phyloP scores from a whole-genome alignment of 1,140 invertebrate species.

The Drosophila pandora region DNA sequence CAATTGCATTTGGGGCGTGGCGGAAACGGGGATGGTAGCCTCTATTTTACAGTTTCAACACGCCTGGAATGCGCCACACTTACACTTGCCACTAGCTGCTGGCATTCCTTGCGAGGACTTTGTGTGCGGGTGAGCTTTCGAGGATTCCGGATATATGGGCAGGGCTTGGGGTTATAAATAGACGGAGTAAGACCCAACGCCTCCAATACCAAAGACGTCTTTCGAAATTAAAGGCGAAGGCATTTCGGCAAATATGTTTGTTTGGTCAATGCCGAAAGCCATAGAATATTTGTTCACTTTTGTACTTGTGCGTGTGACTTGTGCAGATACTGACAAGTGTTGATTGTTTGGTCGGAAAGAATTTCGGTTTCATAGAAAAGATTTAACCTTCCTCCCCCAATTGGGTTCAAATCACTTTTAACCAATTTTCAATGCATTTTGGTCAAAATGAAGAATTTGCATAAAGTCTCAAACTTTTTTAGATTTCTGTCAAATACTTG shows the following conservation, averaged over 20 bases:
- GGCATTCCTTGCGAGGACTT: constrained; percentile 41
- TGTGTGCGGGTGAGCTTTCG: constrained; percentile 3
- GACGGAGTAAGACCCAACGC: constrained; percentile 60
- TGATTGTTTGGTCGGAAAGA: constrained; percentile 71
- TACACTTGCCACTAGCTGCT: constrained; percentile 61
- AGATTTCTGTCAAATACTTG: too few species aligned
- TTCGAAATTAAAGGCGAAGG: constrained; percentile 77
- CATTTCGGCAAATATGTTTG: constrained; percentile 71
- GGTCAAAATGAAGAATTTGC: neutral
- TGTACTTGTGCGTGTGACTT: constrained; percentile 17
- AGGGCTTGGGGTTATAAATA: constrained; percentile 63
- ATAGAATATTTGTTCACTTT: constrained; percentile 41
- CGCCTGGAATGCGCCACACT: constrained; percentile 78
- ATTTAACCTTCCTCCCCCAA: constrained; percentile 33
- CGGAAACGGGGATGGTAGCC: constrained; percentile 34
- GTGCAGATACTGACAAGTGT: constrained; percentile 50
- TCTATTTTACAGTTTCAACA: constrained; percentile 78
- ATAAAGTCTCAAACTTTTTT: neutral
- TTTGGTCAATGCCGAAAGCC: constrained; percentile 48
- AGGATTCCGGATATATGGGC: constrained; percentile 32
- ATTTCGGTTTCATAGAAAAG: constrained; percentile 48
- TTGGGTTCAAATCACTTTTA: constrained; percentile 8
- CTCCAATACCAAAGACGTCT: constrained; percentile 56
- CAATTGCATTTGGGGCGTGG: constrained; percentile 45
- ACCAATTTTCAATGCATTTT: constrained; percentile 7